Conservation (phyloP, 2,113 vertebrate species). For the Mus pahari region DNA sequence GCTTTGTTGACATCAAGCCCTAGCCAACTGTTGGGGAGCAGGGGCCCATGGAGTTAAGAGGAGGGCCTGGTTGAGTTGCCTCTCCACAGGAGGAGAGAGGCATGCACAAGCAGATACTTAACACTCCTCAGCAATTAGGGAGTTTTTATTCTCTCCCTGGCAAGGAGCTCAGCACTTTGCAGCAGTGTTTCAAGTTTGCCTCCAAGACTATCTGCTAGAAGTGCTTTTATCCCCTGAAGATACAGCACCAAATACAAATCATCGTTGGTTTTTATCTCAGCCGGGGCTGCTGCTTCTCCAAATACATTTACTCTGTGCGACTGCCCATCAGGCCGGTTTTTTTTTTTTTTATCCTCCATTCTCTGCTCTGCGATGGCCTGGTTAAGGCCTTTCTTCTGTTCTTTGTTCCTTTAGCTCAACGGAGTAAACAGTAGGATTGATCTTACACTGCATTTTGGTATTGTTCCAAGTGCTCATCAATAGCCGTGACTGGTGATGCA, state of each 20-base stretch:
- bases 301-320: slow-evolving; percentile 90
- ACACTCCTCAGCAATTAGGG: slow-evolving; percentile 88
- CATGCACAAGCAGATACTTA: slow-evolving; percentile 89
- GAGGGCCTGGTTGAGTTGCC: slow-evolving; percentile 83
- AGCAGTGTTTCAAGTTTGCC: slow-evolving; percentile 87
- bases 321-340: slow-evolving; percentile 88
- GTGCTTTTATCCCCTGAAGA: slow-evolving; percentile 93
- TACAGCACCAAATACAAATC: slow-evolving; percentile 98
- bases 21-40: slow-evolving; percentile 82
- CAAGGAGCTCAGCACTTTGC: slow-evolving; percentile 87
- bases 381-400: slow-evolving; percentile 90
- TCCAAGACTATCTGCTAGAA: slow-evolving; percentile 90
- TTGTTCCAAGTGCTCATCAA: slow-evolving; percentile 93
- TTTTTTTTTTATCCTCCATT: slow-evolving; percentile 88
- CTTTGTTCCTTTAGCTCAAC: slow-evolving; percentile 91
- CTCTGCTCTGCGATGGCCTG: slow-evolving; percentile 85
- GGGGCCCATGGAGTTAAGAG: slow-evolving; percentile 82
- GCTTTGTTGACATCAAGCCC: slow-evolving; percentile 84
- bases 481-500: slow-evolving; percentile 91
- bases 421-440: slow-evolving; percentile 94
- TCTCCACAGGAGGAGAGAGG: slow-evolving; percentile 84
- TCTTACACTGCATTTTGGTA: slow-evolving; percentile 92
- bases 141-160: slow-evolving; percentile 87
- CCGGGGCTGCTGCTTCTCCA: slow-evolving; percentile 96
- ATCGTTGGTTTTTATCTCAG: slow-evolving; percentile 98